Evolutionary conservation across 2,888 invertebrate genomes (phyloP).

Genomic region (Nycteola revayana): DNA sequence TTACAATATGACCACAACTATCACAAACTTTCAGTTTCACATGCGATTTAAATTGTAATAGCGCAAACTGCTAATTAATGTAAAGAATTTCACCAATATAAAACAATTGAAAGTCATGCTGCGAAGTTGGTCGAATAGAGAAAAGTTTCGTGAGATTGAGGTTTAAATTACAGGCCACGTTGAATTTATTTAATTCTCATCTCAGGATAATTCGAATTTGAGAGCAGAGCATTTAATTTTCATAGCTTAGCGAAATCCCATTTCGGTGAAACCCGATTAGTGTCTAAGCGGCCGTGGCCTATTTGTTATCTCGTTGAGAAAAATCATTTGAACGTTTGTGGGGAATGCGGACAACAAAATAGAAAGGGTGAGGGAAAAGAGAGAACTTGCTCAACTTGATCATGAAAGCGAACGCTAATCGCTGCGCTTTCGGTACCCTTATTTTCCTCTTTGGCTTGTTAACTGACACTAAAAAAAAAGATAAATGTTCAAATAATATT

Average conservation of each 20-base stretch:
- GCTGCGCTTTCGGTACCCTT: slow-evolving; percentile 42
- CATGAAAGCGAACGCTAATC: slow-evolving; percentile 57
- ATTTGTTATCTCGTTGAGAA: slow-evolving; percentile 60
- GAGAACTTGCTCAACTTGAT: slow-evolving; percentile 53
- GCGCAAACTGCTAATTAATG: too few species aligned
- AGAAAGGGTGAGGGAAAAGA: slow-evolving; percentile 38
- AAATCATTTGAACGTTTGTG: slow-evolving; percentile 39
- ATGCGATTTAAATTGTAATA: too few species aligned
- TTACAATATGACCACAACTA: too few species aligned
- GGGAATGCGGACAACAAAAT: slow-evolving; percentile 37
- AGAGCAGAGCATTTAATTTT: slow-evolving; percentile 60
- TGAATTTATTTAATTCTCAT: slow-evolving; percentile 63
- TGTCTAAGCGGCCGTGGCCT: slow-evolving; percentile 59
- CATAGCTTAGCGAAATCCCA: slow-evolving; percentile 63
- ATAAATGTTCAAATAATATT: too few species aligned
- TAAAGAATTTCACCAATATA: slow-evolving; percentile 9
- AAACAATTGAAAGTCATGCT: slow-evolving; percentile 33
- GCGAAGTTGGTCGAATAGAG: slow-evolving; percentile 41
- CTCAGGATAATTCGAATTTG: slow-evolving; percentile 58
- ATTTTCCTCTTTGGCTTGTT: slow-evolving; percentile 50
- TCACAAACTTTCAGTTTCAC: too few species aligned
- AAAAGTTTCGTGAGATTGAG: slow-evolving; percentile 49
- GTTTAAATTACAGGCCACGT: slow-evolving; percentile 51
- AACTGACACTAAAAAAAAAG: too few species aligned
- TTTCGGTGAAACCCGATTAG: slow-evolving; percentile 62